These are phyloP conservation scores for Ibidorhyncha struthersii DNA, from an alignment of 2,113 vertebrate genomes.

Conservation along the genomic window DNA sequence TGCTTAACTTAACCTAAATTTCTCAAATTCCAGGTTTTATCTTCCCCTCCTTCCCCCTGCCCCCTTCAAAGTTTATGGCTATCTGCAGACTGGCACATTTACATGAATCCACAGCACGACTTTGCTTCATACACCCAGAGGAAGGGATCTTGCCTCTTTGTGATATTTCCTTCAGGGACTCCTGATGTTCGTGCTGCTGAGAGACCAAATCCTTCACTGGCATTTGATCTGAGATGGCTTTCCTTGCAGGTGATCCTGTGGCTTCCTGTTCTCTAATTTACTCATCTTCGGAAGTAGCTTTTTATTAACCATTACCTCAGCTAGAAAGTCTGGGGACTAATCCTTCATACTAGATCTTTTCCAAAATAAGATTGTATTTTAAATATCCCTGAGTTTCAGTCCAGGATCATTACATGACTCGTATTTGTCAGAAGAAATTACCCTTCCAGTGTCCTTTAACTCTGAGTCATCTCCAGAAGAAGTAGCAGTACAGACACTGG, in stretches of 20 bases:
- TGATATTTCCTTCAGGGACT: neutral
- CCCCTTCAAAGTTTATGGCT: neutral
- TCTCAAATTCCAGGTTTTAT: neutral
- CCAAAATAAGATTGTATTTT: neutral
- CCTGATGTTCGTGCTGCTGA: neutral
- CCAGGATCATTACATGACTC: neutral
- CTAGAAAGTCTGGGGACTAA: neutral
- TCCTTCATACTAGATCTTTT: neutral
- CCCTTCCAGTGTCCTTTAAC: neutral
- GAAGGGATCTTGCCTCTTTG: neutral
- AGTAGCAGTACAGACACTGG: neutral
- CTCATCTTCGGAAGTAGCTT: neutral
- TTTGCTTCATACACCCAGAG: neutral
- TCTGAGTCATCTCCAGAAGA: neutral
- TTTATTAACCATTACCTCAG: neutral
- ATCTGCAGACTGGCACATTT: neutral
- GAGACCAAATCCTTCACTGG: neutral
- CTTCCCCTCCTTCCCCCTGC: neutral
- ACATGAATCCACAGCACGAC: neutral
- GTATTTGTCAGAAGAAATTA: neutral
- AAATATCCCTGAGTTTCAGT: neutral
- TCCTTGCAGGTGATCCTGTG: neutral
- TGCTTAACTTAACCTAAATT: neutral
- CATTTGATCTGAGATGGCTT: neutral
- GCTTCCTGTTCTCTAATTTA: neutral